Percentiles rank a stretch among this genome's conserved stretches.
Evolutionary conservation across 2,797 vertebrate species (phyloP).

Genomic region (Sebastes cheni): DNA sequence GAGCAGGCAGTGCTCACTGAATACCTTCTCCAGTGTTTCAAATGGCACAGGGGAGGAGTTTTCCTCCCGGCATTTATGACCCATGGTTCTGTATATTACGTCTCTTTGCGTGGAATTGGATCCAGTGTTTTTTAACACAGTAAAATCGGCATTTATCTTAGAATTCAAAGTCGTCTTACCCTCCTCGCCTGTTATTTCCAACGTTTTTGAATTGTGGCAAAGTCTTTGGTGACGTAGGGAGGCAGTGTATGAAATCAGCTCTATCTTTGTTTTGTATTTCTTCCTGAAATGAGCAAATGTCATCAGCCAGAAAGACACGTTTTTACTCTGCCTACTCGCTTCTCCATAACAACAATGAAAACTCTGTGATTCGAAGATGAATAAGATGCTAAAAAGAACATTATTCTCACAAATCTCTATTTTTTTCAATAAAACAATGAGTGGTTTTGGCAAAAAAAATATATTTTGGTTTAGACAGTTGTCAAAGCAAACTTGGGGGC

Average conservation of each 20-base stretch:
- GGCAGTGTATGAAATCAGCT: constrained; percentile 4
- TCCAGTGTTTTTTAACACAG: constrained; percentile 31
- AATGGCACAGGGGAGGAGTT: constrained; percentile 37
- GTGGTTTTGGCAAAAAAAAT: constrained; percentile 26
- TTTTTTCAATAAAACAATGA: constrained; percentile 48
- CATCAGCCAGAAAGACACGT: constrained; percentile 49
- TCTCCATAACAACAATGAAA: constrained; percentile 18
- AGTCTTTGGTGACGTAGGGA: background rate
- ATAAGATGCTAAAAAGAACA: constrained; percentile 27
- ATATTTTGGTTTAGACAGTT: constrained; percentile 30
- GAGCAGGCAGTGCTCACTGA: constrained; percentile 41
- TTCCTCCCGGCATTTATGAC: constrained; percentile 45
- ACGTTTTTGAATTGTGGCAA: background rate
- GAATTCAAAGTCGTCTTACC: constrained; percentile 8
- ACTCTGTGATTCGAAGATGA: constrained; percentile 37
- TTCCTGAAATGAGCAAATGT: constrained; percentile 51
- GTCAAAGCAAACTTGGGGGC: constrained; percentile 49
- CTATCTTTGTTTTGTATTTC: constrained; percentile 44
- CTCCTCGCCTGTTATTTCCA: background rate
- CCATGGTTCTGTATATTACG: constrained; percentile 31
- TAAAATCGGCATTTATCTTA: constrained; percentile 40
- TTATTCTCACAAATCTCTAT: constrained; percentile 33
- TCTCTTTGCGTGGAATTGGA: constrained; percentile 26
- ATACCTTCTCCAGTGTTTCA: constrained; percentile 45
- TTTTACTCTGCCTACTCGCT: constrained; percentile 27